phyloP scores from a whole-genome alignment of 2,113 vertebrate genomes.

The Datnioides undecimradiatus region DNA sequence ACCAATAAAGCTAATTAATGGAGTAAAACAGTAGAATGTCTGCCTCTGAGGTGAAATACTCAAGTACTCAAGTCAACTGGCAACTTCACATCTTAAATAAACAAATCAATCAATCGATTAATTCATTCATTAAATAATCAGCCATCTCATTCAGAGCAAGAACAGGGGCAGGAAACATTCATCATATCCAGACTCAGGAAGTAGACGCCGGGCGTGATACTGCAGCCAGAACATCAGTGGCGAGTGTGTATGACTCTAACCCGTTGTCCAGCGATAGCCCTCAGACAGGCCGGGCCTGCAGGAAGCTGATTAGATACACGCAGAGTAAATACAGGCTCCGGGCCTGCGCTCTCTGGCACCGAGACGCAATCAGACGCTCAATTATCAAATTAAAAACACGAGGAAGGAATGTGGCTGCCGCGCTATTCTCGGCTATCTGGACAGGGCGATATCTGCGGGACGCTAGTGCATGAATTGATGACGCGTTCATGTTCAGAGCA shows the following conservation, averaged over 20 bases:
- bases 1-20: too few species aligned
- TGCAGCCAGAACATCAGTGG: conserved; percentile 44
- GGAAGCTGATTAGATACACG: conserved; percentile 75
- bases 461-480: not conserved
- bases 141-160: conserved; percentile 50
- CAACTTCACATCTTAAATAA: too few species aligned
- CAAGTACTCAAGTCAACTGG: too few species aligned
- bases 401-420: conserved; percentile 53
- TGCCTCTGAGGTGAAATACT: too few species aligned
- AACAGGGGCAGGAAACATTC: conserved; percentile 33
- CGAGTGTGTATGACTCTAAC: conserved; percentile 69
- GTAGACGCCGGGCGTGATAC: conserved; percentile 34
- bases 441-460: conserved; percentile 30
- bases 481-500: not conserved
- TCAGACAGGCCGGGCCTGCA: conserved; percentile 52
- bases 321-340: conserved; percentile 58
- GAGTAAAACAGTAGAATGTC: too few species aligned
- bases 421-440: conserved; percentile 55
- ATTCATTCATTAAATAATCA: too few species aligned
- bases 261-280: conserved; percentile 44
- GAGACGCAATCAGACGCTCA: conserved; percentile 54
- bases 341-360: conserved; percentile 47
- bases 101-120: too few species aligned
- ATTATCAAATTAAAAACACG: conserved; percentile 72
- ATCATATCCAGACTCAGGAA: conserved; percentile 53